Evolutionary conservation across 2,797 vertebrate species (phyloP).

Genomic region (Gallinago solitaria): DNA sequence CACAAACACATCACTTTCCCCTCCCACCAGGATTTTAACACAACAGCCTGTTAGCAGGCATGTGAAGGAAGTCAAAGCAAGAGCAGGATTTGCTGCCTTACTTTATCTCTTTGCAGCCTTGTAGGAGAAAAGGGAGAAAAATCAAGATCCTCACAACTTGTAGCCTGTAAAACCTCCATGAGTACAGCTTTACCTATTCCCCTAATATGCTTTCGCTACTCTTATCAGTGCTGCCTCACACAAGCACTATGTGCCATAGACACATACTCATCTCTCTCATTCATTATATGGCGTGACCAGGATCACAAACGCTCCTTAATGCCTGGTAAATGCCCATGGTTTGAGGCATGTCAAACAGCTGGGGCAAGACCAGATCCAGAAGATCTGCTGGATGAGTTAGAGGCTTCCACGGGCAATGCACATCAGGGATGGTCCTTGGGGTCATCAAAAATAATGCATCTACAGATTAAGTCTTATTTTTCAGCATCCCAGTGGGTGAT

Average conservation of each 20-base stretch:
- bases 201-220: neutral
- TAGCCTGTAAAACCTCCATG: neutral
- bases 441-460: neutral
- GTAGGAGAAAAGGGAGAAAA: neutral
- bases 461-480: neutral
- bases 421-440: neutral
- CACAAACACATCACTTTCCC: neutral
- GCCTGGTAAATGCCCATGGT: fast-evolving
- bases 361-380: neutral
- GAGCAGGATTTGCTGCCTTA: neutral
- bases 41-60: neutral
- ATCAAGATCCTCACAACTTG: neutral
- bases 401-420: neutral
- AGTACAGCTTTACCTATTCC: neutral
- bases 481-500: neutral
- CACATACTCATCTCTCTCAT: neutral
- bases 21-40: neutral
- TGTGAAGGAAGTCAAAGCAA: neutral
- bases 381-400: neutral
- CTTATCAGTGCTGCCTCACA: neutral
- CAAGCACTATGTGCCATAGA: neutral
- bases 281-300: neutral
- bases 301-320: fast-evolving
- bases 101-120: neutral
- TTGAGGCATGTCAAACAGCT: fast-evolving